These are phyloP conservation scores for Sebastes hubbsi DNA, from an alignment of 2,797 vertebrate genomes.

Conservation along the genomic window DNA sequence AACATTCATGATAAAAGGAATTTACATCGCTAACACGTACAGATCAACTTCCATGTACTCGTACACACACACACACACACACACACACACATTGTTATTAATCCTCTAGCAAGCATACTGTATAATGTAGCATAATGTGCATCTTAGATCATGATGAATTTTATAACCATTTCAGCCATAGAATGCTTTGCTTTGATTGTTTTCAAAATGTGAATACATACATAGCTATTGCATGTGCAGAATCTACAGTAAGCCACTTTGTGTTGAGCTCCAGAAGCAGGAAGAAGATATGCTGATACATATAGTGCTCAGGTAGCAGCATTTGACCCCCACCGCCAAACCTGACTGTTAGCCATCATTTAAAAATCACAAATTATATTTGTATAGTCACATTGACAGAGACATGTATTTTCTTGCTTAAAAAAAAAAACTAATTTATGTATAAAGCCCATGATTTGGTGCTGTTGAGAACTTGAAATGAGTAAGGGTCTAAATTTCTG, in stretches of 20 bases:
- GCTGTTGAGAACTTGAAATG: constrained; percentile 67
- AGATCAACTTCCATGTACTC: constrained; percentile 24
- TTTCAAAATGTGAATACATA: constrained; percentile 54
- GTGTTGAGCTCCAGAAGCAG: constrained; percentile 22
- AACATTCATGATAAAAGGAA: constrained; percentile 4
- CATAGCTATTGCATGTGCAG: constrained; percentile 61
- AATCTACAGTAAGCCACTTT: constrained; percentile 47
- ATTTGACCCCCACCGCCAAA: constrained; percentile 55
- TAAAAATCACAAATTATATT: constrained; percentile 75
- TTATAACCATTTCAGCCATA: constrained; percentile 45
- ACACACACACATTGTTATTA: constrained; percentile 30
- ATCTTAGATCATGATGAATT: constrained; percentile 28
- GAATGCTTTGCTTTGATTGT: constrained; percentile 50
- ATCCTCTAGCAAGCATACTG: constrained; percentile 22
- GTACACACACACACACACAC: neutral
- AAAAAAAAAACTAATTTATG: constrained; percentile 59
- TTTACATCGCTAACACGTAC: constrained; percentile 9
- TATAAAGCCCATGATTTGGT: constrained; percentile 68
- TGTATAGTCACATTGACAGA: constrained; percentile 69
- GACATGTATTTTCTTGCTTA: constrained; percentile 74
- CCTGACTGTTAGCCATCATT: constrained; percentile 78
- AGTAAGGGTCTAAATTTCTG: constrained; percentile 50
- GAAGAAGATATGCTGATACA: constrained; percentile 45
- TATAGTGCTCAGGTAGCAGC: constrained; percentile 72
- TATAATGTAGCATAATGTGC: constrained; percentile 50